phyloP scores from a whole-genome alignment of 2,797 vertebrate species.

The Danio choprae region DNA sequence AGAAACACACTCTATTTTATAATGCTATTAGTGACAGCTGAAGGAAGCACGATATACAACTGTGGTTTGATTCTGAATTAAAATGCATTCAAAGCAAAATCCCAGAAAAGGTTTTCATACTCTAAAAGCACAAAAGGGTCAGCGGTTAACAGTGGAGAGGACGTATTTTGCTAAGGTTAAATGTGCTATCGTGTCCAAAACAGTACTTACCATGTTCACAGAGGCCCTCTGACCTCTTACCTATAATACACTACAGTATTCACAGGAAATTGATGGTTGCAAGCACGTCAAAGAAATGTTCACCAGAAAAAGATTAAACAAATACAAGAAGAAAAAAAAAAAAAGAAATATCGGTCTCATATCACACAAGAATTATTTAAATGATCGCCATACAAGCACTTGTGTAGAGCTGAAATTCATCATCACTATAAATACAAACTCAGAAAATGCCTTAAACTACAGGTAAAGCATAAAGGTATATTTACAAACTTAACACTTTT shows the following conservation, averaged over 20 bases:
- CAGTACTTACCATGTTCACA: constrained; percentile 72
- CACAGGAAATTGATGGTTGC: constrained; percentile 42
- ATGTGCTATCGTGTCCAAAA: constrained; percentile 61
- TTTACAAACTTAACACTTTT: constrained; percentile 76
- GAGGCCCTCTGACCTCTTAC: constrained; percentile 69
- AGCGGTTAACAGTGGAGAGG: constrained; percentile 51
- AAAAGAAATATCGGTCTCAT: constrained; percentile 34
- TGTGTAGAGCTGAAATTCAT: constrained; percentile 57
- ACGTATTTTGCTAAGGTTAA: constrained; percentile 62
- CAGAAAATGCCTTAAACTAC: constrained; percentile 74
- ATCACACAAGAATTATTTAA: constrained; percentile 55
- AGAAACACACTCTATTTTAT: constrained; percentile 43
- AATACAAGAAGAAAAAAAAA: constrained; percentile 8
- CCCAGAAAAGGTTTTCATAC: constrained; percentile 63
- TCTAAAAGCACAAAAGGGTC: constrained; percentile 45
- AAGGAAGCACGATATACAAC: constrained; percentile 41
- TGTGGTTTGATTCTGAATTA: constrained; percentile 31
- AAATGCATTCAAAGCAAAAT: constrained; percentile 48
- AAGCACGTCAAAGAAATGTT: constrained; percentile 44
- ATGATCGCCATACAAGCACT: constrained; percentile 66
- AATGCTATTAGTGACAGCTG: constrained; percentile 44
- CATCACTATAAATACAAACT: constrained; percentile 77
- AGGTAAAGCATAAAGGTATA: constrained; percentile 67
- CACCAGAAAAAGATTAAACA: constrained; percentile 41
- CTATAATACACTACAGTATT: constrained; percentile 69